Evolutionary conservation across 1,140 invertebrate species (phyloP), one percentile per base, ranked within the genome.

Genomic region (Zelostemma sp.): DNA sequence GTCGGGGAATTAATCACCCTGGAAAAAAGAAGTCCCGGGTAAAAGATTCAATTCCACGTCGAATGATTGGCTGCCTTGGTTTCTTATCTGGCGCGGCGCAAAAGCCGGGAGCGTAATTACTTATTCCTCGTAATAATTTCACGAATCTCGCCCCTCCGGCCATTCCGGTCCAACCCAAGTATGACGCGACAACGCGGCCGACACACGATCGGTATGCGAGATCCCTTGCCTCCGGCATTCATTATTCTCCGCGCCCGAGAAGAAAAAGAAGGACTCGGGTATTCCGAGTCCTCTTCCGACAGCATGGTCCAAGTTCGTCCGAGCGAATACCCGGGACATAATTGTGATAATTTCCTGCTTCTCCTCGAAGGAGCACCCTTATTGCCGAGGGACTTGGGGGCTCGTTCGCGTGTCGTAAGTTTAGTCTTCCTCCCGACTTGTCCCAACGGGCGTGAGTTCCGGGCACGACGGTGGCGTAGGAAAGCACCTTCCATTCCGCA

Each of bases 301-400:
- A 50, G 31, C 51, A 53, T 17, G 46, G 46, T 38, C 41, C 28
- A 48, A 25, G 43, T 49, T 62, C 41, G 33, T 38, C 46, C 16
- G 41, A 47, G 46, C 51, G 33, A 59, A 65, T 48, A n/a, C 28
- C 16, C 12, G 11, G 28, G 62, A 64, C 53, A 60, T 79, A 78
- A 81, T 81, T 81, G 71, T 68, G 75, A 77, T 78, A 77, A 79
- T 79, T 81, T 75, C 14, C 46, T 41, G 64, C 14, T 54, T 65
- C 59, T 70, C 64, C 51, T 59, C 49, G 2, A 56, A 70, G 57
- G 58, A 33, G 55, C 63, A 56, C 64, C 61, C 71, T 77, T 69
- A 74, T 76, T 77, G 61, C 63, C 19, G 40, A 48, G 66, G 64
- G 62, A 58, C 33, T 21, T n/a, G 47, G 68, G 68, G 41, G 72